phyloP scores from a whole-genome alignment of 2,888 invertebrate species.

The Lochmaea crataegi region DNA sequence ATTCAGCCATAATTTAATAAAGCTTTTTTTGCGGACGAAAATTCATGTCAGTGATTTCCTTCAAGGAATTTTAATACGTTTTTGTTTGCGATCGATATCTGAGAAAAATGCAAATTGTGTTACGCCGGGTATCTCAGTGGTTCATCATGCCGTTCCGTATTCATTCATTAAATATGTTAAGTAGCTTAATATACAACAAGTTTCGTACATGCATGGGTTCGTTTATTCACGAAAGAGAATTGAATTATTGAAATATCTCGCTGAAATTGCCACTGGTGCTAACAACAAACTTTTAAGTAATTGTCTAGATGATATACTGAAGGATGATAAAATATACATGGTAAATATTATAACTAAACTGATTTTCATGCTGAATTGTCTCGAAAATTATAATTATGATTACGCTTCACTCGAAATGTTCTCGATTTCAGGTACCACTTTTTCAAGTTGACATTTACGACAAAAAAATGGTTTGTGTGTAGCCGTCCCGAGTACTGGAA shows the following conservation, averaged over 20 bases:
- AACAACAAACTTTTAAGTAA: not conserved
- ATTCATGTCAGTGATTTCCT: conserved; percentile 12
- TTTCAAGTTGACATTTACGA: too few relatives aligned
- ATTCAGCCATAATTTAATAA: not conserved
- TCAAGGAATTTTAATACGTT: conserved; percentile 25
- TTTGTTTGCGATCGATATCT: conserved; percentile 17
- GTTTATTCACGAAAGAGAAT: conserved; percentile 13
- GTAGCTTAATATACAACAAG: conserved; percentile 1
- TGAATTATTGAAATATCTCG: not conserved
- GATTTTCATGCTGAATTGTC: too few relatives aligned
- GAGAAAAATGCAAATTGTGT: conserved; percentile 21
- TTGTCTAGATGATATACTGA: not conserved
- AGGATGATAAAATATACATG: not conserved
- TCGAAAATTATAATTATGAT: too few relatives aligned
- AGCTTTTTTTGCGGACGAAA: conserved; percentile 2
- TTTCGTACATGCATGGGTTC: not conserved
- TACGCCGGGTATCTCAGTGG: not conserved
- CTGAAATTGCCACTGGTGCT: not conserved
- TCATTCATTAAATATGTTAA: conserved; percentile 9
- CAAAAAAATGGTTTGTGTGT: too few relatives aligned
- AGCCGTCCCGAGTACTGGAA: too few relatives aligned
- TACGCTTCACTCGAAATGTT: too few relatives aligned
- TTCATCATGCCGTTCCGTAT: not conserved
- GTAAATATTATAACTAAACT: too few relatives aligned
- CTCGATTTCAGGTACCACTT: too few relatives aligned